These are phyloP conservation scores for Ctenicera cuprea DNA, from an alignment of 2,888 invertebrate species.

Conservation along the genomic window DNA sequence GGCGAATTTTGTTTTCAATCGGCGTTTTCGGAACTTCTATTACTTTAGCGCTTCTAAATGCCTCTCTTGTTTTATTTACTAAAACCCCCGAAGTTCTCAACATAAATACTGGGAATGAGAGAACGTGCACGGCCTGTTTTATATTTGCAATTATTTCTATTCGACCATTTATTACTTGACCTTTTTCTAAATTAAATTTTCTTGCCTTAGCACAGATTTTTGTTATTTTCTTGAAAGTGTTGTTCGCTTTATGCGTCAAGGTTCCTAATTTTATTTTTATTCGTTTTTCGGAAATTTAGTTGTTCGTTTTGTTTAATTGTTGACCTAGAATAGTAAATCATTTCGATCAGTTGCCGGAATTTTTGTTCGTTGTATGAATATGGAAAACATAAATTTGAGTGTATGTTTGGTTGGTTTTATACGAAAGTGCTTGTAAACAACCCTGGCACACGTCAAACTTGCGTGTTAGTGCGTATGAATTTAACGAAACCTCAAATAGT, in stretches of 20 bases:
- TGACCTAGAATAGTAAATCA: not conserved
- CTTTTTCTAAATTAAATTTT: not conserved
- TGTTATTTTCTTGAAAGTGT: not conserved
- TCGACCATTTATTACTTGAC: slow-evolving; percentile 7
- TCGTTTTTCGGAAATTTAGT: not conserved
- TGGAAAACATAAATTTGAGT: slow-evolving; percentile 9
- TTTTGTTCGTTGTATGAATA: slow-evolving; percentile 5
- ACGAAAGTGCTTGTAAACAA: slow-evolving; percentile 21
- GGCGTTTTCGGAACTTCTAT: not conserved
- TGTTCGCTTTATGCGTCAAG: not conserved
- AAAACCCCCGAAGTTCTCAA: slow-evolving; percentile 8
- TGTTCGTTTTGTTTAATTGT: not conserved
- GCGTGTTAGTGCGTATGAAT: slow-evolving; percentile 43
- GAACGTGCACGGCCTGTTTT: slow-evolving; percentile 4
- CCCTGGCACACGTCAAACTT: slow-evolving; percentile 31
- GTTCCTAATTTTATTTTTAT: not conserved
- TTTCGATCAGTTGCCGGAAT: not conserved
- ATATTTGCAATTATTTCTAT: slow-evolving; percentile 13
- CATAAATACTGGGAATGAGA: slow-evolving; percentile 9
- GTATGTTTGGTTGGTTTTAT: slow-evolving; percentile 9
- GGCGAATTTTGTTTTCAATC: slow-evolving; percentile 3
- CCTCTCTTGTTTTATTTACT: slow-evolving; percentile 15
- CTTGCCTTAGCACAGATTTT: not conserved
- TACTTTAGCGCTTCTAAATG: slow-evolving; percentile 4
- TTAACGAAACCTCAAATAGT: slow-evolving; percentile 45